Conservation (phyloP, 2,113 vertebrate genomes). For the Paratilapia polleni region DNA sequence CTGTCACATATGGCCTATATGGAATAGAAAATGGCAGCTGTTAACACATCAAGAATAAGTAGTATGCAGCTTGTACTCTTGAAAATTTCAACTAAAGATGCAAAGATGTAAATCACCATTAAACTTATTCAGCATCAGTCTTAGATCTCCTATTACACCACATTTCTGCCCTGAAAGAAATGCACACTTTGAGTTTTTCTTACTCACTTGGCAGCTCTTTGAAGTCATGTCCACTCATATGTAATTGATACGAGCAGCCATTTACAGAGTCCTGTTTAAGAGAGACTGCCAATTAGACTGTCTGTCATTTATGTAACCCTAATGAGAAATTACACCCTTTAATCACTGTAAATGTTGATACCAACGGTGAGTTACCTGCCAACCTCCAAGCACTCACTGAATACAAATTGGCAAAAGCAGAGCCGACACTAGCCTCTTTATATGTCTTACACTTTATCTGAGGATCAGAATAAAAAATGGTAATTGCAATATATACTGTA, state of each 20-base stretch:
- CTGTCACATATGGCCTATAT: neutral
- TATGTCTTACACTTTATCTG: neutral
- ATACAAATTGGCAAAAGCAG: slow-evolving; percentile 13
- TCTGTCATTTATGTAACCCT: slow-evolving; percentile 62
- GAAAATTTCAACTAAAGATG: neutral
- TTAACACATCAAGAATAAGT: neutral
- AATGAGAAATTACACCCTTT: slow-evolving; percentile 75
- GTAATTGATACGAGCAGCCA: slow-evolving; percentile 70
- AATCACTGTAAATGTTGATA: slow-evolving; percentile 73
- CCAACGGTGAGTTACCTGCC: slow-evolving; percentile 66
- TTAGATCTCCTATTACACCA: neutral
- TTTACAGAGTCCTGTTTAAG: slow-evolving; percentile 61
- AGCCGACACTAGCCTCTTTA: neutral
- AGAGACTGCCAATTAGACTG: slow-evolving; percentile 66
- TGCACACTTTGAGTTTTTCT: slow-evolving; percentile 25
- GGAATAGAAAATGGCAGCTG: neutral
- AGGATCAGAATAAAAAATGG: neutral
- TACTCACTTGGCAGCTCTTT: slow-evolving; percentile 47
- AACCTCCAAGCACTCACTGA: slow-evolving; percentile 38
- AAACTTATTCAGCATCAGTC: neutral
- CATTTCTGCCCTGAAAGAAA: slow-evolving; percentile 4
- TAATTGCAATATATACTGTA: neutral
- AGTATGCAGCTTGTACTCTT: neutral
- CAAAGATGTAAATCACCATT: neutral
- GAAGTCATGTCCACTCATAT: slow-evolving; percentile 57